phyloP scores from a whole-genome alignment of 2,888 invertebrate species.

The Drosophila anceps region DNA sequence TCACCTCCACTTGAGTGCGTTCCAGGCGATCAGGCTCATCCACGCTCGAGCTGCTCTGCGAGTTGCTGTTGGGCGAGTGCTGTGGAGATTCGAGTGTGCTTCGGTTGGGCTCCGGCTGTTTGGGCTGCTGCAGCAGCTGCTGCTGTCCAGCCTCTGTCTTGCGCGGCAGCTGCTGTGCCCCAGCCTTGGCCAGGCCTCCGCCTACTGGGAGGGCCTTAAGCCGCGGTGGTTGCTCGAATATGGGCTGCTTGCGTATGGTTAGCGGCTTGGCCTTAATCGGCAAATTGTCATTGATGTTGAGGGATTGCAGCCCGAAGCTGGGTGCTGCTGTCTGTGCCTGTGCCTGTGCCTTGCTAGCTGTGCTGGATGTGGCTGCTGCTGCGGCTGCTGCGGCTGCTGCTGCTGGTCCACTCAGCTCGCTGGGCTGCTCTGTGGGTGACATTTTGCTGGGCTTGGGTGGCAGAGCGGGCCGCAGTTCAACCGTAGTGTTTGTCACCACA shows the following conservation, averaged over 20 bases:
- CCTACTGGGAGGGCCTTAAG: conserved; percentile 87
- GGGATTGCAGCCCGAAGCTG: conserved; percentile 74
- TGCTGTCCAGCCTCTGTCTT: conserved; percentile 34
- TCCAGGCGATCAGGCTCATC: conserved; percentile 82
- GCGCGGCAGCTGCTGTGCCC: conserved; percentile 26
- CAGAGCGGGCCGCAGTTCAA: conserved; percentile 89
- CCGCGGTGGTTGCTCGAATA: conserved; percentile 93
- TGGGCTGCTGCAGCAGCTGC: conserved; percentile 8
- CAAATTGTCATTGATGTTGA: conserved; percentile 85
- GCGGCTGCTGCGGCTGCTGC: no score
- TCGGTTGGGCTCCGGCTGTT: conserved; percentile 27
- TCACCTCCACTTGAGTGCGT: conserved; percentile 19
- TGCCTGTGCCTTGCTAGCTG: conserved; percentile 12
- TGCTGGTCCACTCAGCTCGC: conserved; percentile 79
- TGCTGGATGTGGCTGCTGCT: conserved; percentile 16
- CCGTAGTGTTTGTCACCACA: conserved; percentile 55
- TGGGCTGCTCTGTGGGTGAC: conserved; percentile 78
- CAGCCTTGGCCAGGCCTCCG: conserved; percentile 74
- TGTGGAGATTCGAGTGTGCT: conserved; percentile 45
- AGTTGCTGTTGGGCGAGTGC: conserved; percentile 70
- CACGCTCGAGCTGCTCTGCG: conserved; percentile 82
- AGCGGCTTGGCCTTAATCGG: conserved; percentile 93
- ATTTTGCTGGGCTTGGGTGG: conserved; percentile 92
- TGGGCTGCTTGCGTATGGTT: conserved; percentile 93
- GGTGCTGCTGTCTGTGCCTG: conserved; percentile 12